phyloP scores from a whole-genome alignment of 37 sponge, comb jelly and placozoan species.

The Diacarnus erythraeanus region DNA sequence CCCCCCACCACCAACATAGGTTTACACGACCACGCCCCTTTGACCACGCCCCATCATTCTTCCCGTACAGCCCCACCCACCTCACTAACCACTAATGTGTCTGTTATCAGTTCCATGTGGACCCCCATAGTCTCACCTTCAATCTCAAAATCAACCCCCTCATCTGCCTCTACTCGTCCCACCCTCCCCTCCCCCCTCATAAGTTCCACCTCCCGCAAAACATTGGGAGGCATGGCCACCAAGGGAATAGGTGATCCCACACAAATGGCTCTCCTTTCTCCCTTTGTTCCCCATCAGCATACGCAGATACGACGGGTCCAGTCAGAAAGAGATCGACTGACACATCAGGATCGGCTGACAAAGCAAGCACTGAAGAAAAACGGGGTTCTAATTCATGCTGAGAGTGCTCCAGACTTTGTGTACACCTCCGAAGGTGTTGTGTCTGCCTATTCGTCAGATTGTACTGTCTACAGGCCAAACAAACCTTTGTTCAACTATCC shows the following conservation, averaged over 20 bases:
- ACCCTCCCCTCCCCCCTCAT: constrained; percentile 52
- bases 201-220: constrained; percentile 18
- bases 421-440: constrained; percentile 8
- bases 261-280: not conserved
- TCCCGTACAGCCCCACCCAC: not conserved
- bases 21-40: not conserved
- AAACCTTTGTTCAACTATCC: too few relatives aligned
- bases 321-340: constrained; percentile 25
- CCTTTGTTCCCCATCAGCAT: not conserved
- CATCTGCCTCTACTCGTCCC: constrained; percentile 31
- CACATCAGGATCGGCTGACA: constrained; percentile 15
- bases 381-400: constrained; percentile 41
- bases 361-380: constrained; percentile 11
- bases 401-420: constrained; percentile 46
- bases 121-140: constrained; percentile 47
- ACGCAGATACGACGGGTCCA: constrained; percentile 22
- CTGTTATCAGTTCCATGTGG: constrained; percentile 35
- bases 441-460: not conserved
- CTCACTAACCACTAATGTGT: constrained; percentile 31
- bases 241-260: not conserved
- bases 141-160: not conserved
- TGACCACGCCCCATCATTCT: not conserved
- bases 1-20: not conserved
- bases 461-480: not conserved
- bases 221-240: constrained; percentile 1